These are phyloP conservation scores for Heliothis subflexa DNA, from an alignment of 1,140 invertebrate species.

Conservation along the genomic window DNA sequence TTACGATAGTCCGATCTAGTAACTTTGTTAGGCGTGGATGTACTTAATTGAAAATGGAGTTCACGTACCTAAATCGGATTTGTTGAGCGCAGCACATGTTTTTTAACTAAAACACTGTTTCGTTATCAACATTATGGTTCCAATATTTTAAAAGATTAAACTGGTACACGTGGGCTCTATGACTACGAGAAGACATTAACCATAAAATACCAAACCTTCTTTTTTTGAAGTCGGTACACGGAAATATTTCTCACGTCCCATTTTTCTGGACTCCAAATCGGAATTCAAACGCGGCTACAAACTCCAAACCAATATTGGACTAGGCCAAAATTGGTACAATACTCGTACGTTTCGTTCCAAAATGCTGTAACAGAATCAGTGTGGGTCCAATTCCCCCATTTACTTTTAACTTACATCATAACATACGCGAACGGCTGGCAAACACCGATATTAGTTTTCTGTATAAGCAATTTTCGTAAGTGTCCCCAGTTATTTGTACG, in stretches of 20 bases:
- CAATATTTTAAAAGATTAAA: no score
- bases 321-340: constrained; percentile 25
- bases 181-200: no score
- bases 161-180: no score
- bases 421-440: constrained; percentile 73
- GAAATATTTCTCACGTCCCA: not conserved
- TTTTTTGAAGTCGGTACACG: no score
- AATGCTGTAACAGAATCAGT: constrained; percentile 36
- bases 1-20: not conserved
- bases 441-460: constrained; percentile 86
- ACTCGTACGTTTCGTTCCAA: constrained; percentile 10
- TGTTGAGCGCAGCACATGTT: not conserved
- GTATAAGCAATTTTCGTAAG: constrained; percentile 84
- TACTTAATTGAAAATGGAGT: constrained; percentile 17
- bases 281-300: constrained; percentile 20
- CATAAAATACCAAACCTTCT: no score
- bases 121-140: no score
- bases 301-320: constrained; percentile 15
- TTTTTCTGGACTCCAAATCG: constrained; percentile 5
- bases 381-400: constrained; percentile 42
- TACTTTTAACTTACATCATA: constrained; percentile 53
- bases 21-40: not conserved
- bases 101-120: not conserved
- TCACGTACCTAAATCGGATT: not conserved
- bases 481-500: constrained; percentile 80